Evolutionary conservation across 2,888 invertebrate species (phyloP).

Genomic region (Torymus auratus): DNA sequence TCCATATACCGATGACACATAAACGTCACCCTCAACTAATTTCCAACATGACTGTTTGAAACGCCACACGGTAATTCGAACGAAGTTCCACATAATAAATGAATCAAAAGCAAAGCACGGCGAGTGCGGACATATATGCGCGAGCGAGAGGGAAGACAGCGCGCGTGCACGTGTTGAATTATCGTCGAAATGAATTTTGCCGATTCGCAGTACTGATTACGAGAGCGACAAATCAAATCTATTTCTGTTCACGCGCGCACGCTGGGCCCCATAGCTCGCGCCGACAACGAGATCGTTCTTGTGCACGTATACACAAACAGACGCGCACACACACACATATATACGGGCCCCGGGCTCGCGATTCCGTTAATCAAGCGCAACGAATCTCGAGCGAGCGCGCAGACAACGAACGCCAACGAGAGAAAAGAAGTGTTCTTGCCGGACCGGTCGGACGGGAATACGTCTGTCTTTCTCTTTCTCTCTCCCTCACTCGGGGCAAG

Average conservation of each 20-base stretch:
- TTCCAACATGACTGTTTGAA: background rate
- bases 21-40: slow-evolving; percentile 8
- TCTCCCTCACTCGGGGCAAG: no score
- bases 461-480: slow-evolving; percentile 3
- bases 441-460: slow-evolving; percentile 56
- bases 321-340: background rate
- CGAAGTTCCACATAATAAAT: background rate
- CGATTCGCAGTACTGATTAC: slow-evolving; percentile 51
- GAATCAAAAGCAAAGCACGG: background rate
- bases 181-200: slow-evolving; percentile 49
- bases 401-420: background rate
- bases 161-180: slow-evolving; percentile 39
- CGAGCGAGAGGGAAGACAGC: background rate
- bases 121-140: no score
- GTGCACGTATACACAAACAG: background rate
- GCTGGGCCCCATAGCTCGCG: slow-evolving; percentile 1
- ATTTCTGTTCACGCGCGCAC: slow-evolving; percentile 8
- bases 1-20: slow-evolving; percentile 7
- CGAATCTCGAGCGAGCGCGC: slow-evolving; percentile 46
- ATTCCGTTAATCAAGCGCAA: slow-evolving; percentile 58
- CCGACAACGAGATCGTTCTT: slow-evolving; percentile 44
- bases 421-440: slow-evolving; percentile 38
- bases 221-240: slow-evolving; percentile 54
- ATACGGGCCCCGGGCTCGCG: background rate
- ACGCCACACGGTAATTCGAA: background rate